These are phyloP conservation scores for Eupithecia exiguata DNA, from an alignment of 2,888 invertebrate genomes.

Conservation along the genomic window DNA sequence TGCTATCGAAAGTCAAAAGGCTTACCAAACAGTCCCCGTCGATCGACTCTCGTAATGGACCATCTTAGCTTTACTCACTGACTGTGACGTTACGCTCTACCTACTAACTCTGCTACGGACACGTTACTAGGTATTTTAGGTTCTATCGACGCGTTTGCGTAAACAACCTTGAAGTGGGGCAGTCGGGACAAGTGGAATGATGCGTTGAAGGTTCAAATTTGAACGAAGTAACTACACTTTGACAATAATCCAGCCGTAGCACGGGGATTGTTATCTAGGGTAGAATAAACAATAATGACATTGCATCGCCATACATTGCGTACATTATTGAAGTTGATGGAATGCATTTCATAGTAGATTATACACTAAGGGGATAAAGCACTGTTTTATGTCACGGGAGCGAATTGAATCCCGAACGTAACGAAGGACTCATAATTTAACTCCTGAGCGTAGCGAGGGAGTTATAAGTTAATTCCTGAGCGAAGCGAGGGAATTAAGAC, in stretches of 20 bases:
- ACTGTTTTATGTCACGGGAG: too few relatives aligned
- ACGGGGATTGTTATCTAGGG: too few relatives aligned
- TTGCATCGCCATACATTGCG: too few relatives aligned
- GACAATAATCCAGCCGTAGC: not conserved
- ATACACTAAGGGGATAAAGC: too few relatives aligned
- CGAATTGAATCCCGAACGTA: too few relatives aligned
- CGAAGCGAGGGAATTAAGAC: too few relatives aligned
- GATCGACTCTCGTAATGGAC: constrained; percentile 21
- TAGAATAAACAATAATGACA: too few relatives aligned
- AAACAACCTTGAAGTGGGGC: not conserved
- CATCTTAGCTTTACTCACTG: constrained; percentile 15
- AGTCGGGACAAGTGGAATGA: not conserved
- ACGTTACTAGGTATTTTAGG: constrained; percentile 23
- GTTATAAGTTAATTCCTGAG: too few relatives aligned
- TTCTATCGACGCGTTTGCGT: constrained; percentile 6
- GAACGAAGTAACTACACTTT: not conserved
- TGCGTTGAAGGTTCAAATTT: not conserved
- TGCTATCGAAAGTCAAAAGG: constrained; percentile 26
- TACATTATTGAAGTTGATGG: too few relatives aligned
- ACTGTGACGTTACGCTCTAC: constrained; percentile 30
- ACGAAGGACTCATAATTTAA: too few relatives aligned
- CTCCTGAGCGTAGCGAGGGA: too few relatives aligned
- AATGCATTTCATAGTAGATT: too few relatives aligned
- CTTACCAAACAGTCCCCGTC: constrained; percentile 22
- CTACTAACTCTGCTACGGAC: constrained; percentile 27